Evolutionary conservation across 2,113 vertebrate species (phyloP).

Genomic region (Numida meleagris): DNA sequence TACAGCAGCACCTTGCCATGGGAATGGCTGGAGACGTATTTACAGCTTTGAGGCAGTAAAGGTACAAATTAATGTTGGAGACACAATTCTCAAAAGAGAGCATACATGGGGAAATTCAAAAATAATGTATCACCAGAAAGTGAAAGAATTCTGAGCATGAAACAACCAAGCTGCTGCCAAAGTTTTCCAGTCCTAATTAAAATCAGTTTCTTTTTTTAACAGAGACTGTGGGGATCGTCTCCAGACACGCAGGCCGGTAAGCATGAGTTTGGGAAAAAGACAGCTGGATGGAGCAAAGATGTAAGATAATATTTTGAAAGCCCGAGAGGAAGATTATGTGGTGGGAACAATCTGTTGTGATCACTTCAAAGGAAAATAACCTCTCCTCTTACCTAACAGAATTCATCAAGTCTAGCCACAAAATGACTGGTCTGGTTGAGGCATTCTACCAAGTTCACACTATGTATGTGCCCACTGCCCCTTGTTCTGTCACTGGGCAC

Average conservation of each 20-base stretch:
- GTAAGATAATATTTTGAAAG: neutral
- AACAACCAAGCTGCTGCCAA: neutral
- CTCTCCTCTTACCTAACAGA: neutral
- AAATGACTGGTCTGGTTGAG: neutral
- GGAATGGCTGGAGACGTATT: neutral
- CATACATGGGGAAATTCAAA: neutral
- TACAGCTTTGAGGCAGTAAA: neutral
- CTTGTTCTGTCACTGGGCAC: too few species aligned
- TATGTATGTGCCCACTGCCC: neutral
- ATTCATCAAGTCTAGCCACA: neutral
- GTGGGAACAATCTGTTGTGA: neutral
- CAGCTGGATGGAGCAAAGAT: neutral
- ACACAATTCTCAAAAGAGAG: neutral
- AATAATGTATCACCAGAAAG: neutral
- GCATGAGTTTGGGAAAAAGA: neutral
- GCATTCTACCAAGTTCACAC: neutral
- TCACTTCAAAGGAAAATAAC: neutral
- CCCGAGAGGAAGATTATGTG: neutral
- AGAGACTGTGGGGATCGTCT: neutral
- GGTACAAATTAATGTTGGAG: neutral
- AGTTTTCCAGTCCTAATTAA: neutral
- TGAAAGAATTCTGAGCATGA: neutral
- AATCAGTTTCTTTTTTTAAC: neutral
- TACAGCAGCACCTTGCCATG: accelerated
- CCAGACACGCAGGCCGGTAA: neutral